Evolutionary conservation across 2,797 vertebrate genomes (phyloP).

Genomic region (Hapalemur alaotrensis): DNA sequence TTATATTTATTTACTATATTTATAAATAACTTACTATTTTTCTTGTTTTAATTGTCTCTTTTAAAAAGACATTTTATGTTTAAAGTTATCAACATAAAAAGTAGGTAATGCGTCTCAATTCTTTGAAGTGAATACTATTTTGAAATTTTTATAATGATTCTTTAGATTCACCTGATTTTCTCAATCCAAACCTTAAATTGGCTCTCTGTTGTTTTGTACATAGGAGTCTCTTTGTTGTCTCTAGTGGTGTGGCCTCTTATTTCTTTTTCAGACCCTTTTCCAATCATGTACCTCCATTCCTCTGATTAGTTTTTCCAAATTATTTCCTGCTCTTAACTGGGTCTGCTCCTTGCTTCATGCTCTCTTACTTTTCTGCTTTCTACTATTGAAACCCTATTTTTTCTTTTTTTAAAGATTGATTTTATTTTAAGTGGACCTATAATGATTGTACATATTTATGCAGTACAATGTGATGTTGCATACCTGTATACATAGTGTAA

Average conservation of each 20-base stretch:
- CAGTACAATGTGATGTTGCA: background rate
- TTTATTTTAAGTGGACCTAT: background rate
- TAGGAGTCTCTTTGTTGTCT: background rate
- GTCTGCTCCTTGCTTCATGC: background rate
- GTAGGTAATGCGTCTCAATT: background rate
- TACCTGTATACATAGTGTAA: background rate
- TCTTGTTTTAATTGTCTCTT: background rate
- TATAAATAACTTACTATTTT: background rate
- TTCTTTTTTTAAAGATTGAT: background rate
- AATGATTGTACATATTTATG: background rate
- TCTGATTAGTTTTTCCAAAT: background rate
- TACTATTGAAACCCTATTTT: background rate
- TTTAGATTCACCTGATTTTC: constrained; percentile 11
- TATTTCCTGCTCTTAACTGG: background rate
- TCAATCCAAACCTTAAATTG: constrained; percentile 1
- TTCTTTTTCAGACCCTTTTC: background rate
- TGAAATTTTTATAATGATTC: background rate
- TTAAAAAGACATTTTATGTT: background rate
- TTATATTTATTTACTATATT: background rate
- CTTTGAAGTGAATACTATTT: background rate
- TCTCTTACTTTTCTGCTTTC: background rate
- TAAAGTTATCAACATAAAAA: background rate
- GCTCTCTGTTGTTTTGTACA: background rate
- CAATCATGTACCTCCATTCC: background rate
- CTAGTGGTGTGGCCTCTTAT: background rate